Base-by-base conservation (phyloP, 2,113 vertebrate species). In the Furnarius figulus region DNA sequence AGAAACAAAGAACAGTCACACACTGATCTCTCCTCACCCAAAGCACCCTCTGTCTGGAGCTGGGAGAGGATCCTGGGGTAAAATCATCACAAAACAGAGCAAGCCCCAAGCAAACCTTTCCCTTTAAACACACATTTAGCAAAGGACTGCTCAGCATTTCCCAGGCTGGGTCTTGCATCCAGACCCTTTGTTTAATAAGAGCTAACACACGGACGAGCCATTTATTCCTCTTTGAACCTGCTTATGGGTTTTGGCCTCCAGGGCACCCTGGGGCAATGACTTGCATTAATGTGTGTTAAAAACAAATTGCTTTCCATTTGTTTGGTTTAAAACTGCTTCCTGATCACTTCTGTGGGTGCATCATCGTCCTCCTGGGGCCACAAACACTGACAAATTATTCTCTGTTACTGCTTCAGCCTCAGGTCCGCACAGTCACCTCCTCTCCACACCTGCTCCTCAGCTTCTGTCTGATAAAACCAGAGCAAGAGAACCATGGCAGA, bases 401-500 rank as follows among this genome's bases (percentile, higher is more conserved):
- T 10, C 5, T 14, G 17, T 67, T 62, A 31, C 37, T 27, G n/a
- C 25, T 72, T 46, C 35, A 46, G 42, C 39, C 9, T 33, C 23
- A 24, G 49, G 30, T 42, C 59, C 44, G 70, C 53, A 56, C 2
- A n/a, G 84, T 10, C 9, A 0, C 7, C 22, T 44, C 21, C 15
- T 47, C 35, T 50, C 20, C 23, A 11, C 6, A 1, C 7, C 6
- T 53, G 15, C 28, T 73, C 31, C 22, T 37, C 53, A 68, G n/a
- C 18, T 68, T 13, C 65, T 44, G 28, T 11, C 25, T 17, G 39
- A 25, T 12, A n/a, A 46, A 73, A 53, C 10, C 25, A 33, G 25
- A 82, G 33, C 11, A 5, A 17, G 0, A 31, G 37, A 63, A 28
- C 10, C 13, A n/a, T 1, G 6, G 18, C 24, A 24, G 0, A 0